These are phyloP conservation scores for Hemicordylus capensis DNA, from an alignment of 2,113 vertebrate species.

Conservation along the genomic window DNA sequence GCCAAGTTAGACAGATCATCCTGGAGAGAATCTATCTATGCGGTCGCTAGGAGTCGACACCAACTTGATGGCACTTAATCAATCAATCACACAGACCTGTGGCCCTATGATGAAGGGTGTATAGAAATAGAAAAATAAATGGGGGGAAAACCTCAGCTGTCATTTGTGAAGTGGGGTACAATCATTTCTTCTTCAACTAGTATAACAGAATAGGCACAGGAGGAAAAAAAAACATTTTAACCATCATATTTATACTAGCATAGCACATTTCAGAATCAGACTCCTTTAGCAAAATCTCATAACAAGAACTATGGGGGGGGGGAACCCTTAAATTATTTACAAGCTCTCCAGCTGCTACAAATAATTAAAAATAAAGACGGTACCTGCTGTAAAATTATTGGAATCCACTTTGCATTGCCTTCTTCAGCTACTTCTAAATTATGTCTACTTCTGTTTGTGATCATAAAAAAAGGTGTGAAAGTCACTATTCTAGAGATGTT, in stretches of 20 bases:
- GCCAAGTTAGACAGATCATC: no score
- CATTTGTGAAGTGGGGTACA: neutral
- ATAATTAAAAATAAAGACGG: neutral
- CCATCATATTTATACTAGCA: neutral
- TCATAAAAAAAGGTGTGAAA: conserved; percentile 94
- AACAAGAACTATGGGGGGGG: neutral
- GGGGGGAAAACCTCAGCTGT: neutral
- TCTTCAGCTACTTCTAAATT: conserved; percentile 86
- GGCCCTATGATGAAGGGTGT: no score
- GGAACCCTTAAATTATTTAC: neutral
- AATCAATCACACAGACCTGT: no score
- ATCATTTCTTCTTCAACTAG: neutral
- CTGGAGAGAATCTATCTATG: no score
- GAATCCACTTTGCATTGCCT: conserved; percentile 84
- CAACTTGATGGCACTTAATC: no score
- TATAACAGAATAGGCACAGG: neutral
- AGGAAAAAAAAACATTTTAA: neutral
- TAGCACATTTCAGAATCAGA: neutral
- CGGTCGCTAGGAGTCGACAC: no score
- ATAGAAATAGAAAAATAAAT: no score
- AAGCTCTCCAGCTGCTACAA: neutral
- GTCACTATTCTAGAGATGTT: conserved; percentile 96
- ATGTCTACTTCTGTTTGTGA: conserved; percentile 92
- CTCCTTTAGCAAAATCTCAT: neutral
- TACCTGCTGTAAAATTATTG: conserved; percentile 87